Conservation (phyloP, 2,888 invertebrate species). For the Netelia virgata region DNA sequence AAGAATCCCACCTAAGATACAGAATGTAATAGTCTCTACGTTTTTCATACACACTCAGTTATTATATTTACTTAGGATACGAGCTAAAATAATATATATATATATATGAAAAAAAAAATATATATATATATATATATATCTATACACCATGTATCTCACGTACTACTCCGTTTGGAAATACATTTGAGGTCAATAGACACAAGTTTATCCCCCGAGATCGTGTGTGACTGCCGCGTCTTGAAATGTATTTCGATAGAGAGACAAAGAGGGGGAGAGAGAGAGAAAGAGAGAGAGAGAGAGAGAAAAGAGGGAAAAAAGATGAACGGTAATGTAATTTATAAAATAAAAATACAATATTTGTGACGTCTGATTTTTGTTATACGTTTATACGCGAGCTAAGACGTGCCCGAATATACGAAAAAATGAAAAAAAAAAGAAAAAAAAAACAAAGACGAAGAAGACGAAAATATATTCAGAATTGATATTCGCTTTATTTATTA, state of each 20-base stretch:
- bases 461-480: slow-evolving; percentile 55
- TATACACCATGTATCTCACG: slow-evolving; percentile 75
- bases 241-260: slow-evolving; percentile 78
- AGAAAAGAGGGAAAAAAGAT: slow-evolving; percentile 23
- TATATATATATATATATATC: slow-evolving; percentile 59
- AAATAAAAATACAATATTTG: slow-evolving; percentile 76
- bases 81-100: slow-evolving; percentile 60
- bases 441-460: slow-evolving; percentile 31
- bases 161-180: slow-evolving; percentile 76
- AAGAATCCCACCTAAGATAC: slow-evolving; percentile 82
- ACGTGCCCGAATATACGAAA: slow-evolving; percentile 69
- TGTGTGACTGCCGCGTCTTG: slow-evolving; percentile 80
- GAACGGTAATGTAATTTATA: slow-evolving; percentile 64
- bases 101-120: slow-evolving; percentile 73
- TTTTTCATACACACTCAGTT: slow-evolving; percentile 83
- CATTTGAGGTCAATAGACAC: slow-evolving; percentile 72
- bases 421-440: slow-evolving; percentile 52
- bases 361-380: slow-evolving; percentile 75
- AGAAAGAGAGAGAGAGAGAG: slow-evolving; percentile 36
- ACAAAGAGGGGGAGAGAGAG: slow-evolving; percentile 39
- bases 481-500: slow-evolving; percentile 64
- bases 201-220: slow-evolving; percentile 56
- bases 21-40: slow-evolving; percentile 82
- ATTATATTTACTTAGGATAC: slow-evolving; percentile 79
- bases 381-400: slow-evolving; percentile 64